Evolutionary conservation across 2,797 vertebrate species (phyloP).

Genomic region (Pterois miles): DNA sequence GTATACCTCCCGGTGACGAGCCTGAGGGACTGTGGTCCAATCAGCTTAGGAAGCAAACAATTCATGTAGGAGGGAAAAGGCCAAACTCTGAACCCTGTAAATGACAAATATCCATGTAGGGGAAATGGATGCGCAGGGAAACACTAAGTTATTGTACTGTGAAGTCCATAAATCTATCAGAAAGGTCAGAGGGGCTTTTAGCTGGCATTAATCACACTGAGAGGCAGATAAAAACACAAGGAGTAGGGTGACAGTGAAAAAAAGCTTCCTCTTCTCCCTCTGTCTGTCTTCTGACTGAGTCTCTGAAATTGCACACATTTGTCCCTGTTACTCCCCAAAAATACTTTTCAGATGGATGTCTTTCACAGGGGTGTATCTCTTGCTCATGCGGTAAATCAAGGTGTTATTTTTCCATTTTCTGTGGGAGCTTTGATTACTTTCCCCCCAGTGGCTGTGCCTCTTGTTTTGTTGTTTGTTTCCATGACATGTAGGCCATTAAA

Average conservation of each 20-base stretch:
- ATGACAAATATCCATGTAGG: constrained; percentile 77
- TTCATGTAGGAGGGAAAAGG: constrained; percentile 49
- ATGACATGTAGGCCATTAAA: constrained; percentile 20
- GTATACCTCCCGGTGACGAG: constrained; percentile 13
- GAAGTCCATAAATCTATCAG: constrained; percentile 84
- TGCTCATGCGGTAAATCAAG: constrained; percentile 53
- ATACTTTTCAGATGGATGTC: constrained; percentile 47
- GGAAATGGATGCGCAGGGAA: constrained; percentile 72
- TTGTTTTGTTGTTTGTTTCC: constrained; percentile 24
- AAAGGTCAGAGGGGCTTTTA: constrained; percentile 75
- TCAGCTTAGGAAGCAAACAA: constrained; percentile 58
- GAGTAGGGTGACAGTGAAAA: constrained; percentile 32
- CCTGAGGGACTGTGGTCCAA: constrained; percentile 48
- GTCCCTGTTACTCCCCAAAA: constrained; percentile 54
- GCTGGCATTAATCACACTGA: constrained; percentile 79
- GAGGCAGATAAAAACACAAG: constrained; percentile 64
- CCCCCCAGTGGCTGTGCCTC: constrained; percentile 14
- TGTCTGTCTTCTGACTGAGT: constrained; percentile 16
- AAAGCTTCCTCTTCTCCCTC: constrained; percentile 31
- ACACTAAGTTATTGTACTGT: constrained; percentile 76
- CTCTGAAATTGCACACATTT: constrained; percentile 71
- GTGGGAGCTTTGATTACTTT: constrained; percentile 50
- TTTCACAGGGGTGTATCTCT: constrained; percentile 43
- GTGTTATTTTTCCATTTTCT: constrained; percentile 66
- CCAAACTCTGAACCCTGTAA: constrained; percentile 59